Percentiles rank a stretch among this genome's conserved stretches.
Conservation (phyloP, 2,888 invertebrate genomes). For the Allygus modestus region DNA sequence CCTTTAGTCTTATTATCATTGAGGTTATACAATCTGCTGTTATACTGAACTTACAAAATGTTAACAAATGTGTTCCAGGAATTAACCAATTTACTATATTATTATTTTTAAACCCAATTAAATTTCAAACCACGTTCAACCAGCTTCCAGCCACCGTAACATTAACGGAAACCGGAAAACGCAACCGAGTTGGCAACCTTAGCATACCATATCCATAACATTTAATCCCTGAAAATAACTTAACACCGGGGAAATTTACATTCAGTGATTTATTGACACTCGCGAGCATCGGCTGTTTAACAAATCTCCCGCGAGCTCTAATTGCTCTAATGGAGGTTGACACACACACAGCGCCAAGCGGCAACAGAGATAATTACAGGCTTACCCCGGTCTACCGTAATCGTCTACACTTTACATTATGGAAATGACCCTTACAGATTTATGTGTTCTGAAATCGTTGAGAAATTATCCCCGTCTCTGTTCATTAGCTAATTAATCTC, state of each 20-base stretch:
- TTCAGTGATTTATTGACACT: conserved; percentile 23
- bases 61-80: too few relatives aligned
- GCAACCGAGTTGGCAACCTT: too few relatives aligned
- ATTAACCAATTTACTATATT: too few relatives aligned
- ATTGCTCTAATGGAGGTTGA: conserved; percentile 26
- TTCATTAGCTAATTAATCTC: conserved; percentile 41
- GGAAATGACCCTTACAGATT: conserved; percentile 28
- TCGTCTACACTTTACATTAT: conserved; percentile 36
- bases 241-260: not conserved
- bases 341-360: not conserved
- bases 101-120: too few relatives aligned
- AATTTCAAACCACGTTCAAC: too few relatives aligned
- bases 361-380: conserved; percentile 5
- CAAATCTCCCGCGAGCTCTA: not conserved
- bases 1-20: too few relatives aligned
- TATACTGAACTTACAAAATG: too few relatives aligned
- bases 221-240: conserved; percentile 3
- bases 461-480: conserved; percentile 33
- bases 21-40: too few relatives aligned
- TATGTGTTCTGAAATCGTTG: conserved; percentile 37
- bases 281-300: conserved; percentile 1
- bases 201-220: not conserved
- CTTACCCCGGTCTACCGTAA: conserved; percentile 17
- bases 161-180: too few relatives aligned
- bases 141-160: too few relatives aligned